Conservation (phyloP, 1,140 invertebrate species). For the Euglossa dilemma region DNA sequence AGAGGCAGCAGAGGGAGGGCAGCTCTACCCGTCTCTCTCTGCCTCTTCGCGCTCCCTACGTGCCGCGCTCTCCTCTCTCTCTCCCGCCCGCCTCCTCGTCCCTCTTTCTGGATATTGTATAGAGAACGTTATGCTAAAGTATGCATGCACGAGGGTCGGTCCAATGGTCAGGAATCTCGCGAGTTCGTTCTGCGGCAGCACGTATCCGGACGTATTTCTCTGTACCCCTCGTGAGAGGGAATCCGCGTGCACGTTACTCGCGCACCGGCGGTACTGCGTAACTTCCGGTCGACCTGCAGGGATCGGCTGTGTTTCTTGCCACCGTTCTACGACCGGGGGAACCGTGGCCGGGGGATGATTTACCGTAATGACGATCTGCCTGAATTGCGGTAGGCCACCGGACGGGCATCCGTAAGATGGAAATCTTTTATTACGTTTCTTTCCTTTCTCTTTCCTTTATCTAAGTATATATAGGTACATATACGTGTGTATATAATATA, state of each 20-base stretch:
- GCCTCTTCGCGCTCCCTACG: slow-evolving; percentile 43
- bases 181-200: slow-evolving; percentile 66
- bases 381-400: slow-evolving; percentile 63
- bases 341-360: slow-evolving; percentile 50
- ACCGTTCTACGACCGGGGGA: slow-evolving; percentile 22
- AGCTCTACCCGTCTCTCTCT: slow-evolving; percentile 19
- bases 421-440: slow-evolving; percentile 12
- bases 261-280: slow-evolving; percentile 46
- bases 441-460: background rate
- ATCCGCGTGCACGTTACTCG: slow-evolving; percentile 37
- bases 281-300: slow-evolving; percentile 58
- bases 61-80: slow-evolving; percentile 13
- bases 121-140: slow-evolving; percentile 74
- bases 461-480: background rate
- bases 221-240: slow-evolving; percentile 25
- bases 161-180: slow-evolving; percentile 70
- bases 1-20: slow-evolving; percentile 43
- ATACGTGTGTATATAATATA: background rate
- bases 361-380: slow-evolving; percentile 66
- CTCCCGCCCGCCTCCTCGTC: slow-evolving; percentile 31
- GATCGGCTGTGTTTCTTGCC: slow-evolving; percentile 44
- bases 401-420: slow-evolving; percentile 48
- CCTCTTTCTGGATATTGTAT: slow-evolving; percentile 73
- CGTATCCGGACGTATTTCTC: slow-evolving; percentile 61
- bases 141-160: slow-evolving; percentile 72